Evolutionary conservation across 2,797 vertebrate genomes (phyloP), one percentile per base, ranked within the genome.

Genomic region (Intellagama lesueurii): DNA sequence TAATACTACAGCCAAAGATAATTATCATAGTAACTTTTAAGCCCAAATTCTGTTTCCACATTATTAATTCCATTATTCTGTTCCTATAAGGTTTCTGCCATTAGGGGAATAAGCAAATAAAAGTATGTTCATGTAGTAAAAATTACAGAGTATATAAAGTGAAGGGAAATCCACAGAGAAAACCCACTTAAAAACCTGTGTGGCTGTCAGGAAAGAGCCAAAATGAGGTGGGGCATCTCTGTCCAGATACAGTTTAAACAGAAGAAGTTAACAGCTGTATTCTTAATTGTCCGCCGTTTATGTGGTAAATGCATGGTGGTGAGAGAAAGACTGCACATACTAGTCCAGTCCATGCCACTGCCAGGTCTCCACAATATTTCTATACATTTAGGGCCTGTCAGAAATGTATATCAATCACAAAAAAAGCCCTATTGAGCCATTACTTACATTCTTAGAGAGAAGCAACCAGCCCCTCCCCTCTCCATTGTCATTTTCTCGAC

Each of bases 1-100:
- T 44, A 76, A 47, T 83, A 93, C 91, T 84, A 81, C 85, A 90
- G 90, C 89, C 78, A 81, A 91, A 90, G 86, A 87, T 70, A 64
- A 72, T 91, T 91, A 92, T 88, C 92, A 90, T 87, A 17, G 87
- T 85, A 72, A 81, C 52, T 86, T 91, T 94, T 91, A 92, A 28
- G n/a, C 87, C 90, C 78, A 90, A 93, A 77, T 64, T 30, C 26
- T n/a, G n/a, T 60, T 69, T 19, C 28, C 1, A 17, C 3, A 60
- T 2, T 72, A 24, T 79, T 80, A 26, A 12, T 28, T 85, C n/a
- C 32, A 78, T 70, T 88, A 88, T 84, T 83, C 90, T 90, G 56
- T 94, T 91, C 60, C 70, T 92, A 87, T 94, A 94, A 86, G 94
- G 91, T 30, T 72, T 90, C 91, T 90, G 87, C 35, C 91, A 30